Conservation (phyloP, 1,140 invertebrate genomes). For the Zaprionus kolodkinae region DNA sequence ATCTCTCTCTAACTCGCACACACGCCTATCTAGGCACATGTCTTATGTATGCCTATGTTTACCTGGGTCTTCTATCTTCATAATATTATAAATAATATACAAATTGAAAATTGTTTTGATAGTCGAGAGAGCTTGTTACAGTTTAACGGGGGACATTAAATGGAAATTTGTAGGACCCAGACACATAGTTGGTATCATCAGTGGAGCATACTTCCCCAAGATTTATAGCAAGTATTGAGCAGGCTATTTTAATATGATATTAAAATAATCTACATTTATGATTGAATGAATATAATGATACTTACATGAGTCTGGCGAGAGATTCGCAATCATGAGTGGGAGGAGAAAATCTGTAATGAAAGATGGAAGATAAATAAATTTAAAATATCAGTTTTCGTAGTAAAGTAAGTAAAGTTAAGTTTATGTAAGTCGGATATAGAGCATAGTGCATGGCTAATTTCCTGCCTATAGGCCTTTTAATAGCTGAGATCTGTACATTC, state of each 20-base stretch:
- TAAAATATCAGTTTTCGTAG: too few species aligned
- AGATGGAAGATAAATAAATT: too few species aligned
- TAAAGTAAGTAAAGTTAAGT: too few species aligned
- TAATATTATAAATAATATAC: not conserved
- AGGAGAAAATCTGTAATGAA: not conserved
- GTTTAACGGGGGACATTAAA: not conserved
- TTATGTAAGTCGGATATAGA: too few species aligned
- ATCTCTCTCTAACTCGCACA: not conserved
- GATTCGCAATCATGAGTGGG: not conserved
- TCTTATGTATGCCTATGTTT: not conserved
- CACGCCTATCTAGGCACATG: not conserved
- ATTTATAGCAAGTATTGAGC: too few species aligned
- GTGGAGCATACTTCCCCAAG: too few species aligned
- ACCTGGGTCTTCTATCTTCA: not conserved
- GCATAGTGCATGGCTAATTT: too few species aligned
- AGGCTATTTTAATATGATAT: too few species aligned
- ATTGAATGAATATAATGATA: not conserved
- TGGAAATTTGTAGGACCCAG: not conserved
- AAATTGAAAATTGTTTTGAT: slow-evolving; percentile 2
- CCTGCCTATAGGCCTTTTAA: too few species aligned
- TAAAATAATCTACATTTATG: too few species aligned
- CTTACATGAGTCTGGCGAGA: not conserved
- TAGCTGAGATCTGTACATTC: too few species aligned
- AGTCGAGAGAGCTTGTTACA: not conserved
- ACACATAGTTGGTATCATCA: not conserved